These are phyloP conservation scores for Meloidogyne exigua DNA, from an alignment of 1,140 invertebrate genomes.

Conservation along the genomic window DNA sequence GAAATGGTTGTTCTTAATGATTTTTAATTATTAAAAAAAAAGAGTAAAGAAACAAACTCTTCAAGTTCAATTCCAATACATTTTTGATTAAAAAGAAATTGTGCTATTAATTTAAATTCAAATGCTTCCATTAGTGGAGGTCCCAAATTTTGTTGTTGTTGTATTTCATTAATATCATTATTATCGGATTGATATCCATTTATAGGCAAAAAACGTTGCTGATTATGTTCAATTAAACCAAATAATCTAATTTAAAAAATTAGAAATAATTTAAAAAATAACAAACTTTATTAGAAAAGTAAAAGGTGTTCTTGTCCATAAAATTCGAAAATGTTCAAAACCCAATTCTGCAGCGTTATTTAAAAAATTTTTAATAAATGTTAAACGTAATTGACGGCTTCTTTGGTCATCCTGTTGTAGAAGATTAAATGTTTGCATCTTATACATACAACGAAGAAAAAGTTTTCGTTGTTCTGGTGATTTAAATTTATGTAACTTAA, in stretches of 20 bases:
- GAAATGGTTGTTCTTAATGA: neutral
- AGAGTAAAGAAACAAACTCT: slow-evolving; percentile 14
- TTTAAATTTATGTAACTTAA: slow-evolving; percentile 19
- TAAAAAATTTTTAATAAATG: slow-evolving; percentile 6
- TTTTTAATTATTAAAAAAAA: too few species aligned
- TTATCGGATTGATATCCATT: neutral
- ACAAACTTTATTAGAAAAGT: slow-evolving; percentile 20
- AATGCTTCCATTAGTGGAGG: slow-evolving; percentile 18
- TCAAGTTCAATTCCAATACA: slow-evolving; percentile 17
- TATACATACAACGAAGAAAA: slow-evolving; percentile 23
- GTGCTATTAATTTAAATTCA: slow-evolving; percentile 16
- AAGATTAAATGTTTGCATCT: slow-evolving; percentile 14
- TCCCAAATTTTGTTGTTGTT: slow-evolving; percentile 9
- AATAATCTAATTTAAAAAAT: neutral
- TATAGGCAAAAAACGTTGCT: neutral
- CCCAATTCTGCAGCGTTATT: neutral
- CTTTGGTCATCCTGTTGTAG: slow-evolving; percentile 15
- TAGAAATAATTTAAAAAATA: neutral
- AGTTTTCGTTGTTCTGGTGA: slow-evolving; percentile 18
- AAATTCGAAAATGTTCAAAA: slow-evolving; percentile 13
- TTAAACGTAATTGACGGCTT: neutral
- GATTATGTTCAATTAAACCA: slow-evolving; percentile 4
- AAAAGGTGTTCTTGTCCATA: slow-evolving; percentile 18
- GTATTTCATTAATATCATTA: slow-evolving; percentile 1
- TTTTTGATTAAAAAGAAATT: slow-evolving; percentile 27